Conservation (phyloP, 2,888 invertebrate genomes). For the Mactromeris polynyma region DNA sequence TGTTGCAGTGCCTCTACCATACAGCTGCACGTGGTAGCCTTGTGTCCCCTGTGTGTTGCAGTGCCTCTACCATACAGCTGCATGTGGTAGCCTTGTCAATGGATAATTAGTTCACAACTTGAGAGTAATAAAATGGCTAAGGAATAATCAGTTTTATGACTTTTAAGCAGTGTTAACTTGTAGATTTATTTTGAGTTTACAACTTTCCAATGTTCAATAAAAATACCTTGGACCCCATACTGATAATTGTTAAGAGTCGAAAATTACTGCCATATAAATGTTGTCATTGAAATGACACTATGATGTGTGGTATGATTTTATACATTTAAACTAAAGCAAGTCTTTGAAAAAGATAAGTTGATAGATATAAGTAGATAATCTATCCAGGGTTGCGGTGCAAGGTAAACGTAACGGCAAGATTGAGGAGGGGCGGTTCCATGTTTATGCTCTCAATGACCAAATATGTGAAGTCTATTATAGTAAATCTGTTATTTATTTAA, state of each 20-base stretch:
- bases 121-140: background rate
- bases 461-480: too few relatives aligned
- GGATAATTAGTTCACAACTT: conserved; percentile 2
- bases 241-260: conserved; percentile 27
- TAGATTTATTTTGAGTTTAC: background rate
- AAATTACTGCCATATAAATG: conserved; percentile 38
- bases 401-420: too few relatives aligned
- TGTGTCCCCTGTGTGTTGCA: too few relatives aligned
- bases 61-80: too few relatives aligned
- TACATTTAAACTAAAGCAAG: background rate
- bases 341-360: conserved; percentile 35
- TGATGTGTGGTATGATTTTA: conserved; percentile 8
- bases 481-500: too few relatives aligned
- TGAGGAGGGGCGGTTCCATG: too few relatives aligned
- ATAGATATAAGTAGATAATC: background rate
- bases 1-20: too few relatives aligned
- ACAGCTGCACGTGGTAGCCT: too few relatives aligned
- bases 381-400: too few relatives aligned
- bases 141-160: background rate
- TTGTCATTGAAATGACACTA: conserved; percentile 26
- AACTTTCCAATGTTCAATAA: background rate
- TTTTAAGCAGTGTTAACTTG: background rate
- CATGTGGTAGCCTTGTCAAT: too few relatives aligned
- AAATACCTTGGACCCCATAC: conserved; percentile 10
- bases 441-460: too few relatives aligned